Conservation (phyloP, 2,113 vertebrate species). For the Phaethornis superciliosus region DNA sequence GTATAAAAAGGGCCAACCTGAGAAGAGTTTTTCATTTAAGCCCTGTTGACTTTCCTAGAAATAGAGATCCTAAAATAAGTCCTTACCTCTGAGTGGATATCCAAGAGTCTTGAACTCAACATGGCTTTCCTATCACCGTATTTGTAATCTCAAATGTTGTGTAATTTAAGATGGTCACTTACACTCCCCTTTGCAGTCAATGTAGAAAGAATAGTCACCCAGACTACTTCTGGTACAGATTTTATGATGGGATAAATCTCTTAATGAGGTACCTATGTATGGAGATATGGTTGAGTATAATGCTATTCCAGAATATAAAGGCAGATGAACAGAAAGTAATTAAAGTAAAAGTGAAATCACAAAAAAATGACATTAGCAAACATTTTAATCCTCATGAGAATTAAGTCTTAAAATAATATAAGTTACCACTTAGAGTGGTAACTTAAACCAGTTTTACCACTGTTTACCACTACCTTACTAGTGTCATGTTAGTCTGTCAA, state of each 20-base stretch:
- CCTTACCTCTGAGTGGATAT: background rate
- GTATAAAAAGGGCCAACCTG: background rate
- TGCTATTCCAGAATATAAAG: background rate
- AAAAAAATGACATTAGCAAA: too few species aligned
- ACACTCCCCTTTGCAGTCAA: background rate
- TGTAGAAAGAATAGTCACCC: background rate
- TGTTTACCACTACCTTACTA: background rate
- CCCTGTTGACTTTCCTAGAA: background rate
- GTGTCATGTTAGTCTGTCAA: background rate
- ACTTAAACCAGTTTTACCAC: too few species aligned
- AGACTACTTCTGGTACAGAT: background rate
- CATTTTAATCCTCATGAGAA: background rate
- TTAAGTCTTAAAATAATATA: too few species aligned
- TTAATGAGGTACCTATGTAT: background rate
- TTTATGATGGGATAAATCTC: background rate
- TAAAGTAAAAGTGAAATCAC: too few species aligned
- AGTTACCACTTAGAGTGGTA: too few species aligned
- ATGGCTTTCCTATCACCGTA: background rate
- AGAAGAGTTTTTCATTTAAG: background rate
- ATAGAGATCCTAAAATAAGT: background rate
- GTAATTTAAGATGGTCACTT: background rate
- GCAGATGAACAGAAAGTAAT: background rate
- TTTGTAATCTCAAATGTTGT: background rate
- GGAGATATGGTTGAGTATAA: background rate
- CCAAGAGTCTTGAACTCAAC: background rate